phyloP scores from a whole-genome alignment of 1,140 invertebrate species.

The Drosophila rhopaloa region DNA sequence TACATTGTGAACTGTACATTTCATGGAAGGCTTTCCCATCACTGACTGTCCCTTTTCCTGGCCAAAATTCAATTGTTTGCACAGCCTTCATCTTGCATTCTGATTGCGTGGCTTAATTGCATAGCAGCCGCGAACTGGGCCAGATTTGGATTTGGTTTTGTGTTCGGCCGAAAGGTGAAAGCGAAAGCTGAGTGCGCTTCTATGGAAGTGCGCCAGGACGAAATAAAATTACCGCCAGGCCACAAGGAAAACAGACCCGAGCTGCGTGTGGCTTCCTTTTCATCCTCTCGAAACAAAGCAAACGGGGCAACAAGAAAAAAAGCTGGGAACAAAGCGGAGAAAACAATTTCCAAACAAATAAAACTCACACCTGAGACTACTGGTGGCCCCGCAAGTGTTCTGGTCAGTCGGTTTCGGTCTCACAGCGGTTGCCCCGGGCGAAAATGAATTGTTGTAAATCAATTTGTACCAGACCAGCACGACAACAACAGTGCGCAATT shows the following conservation, averaged over 20 bases:
- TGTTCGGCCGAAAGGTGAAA: constrained; percentile 34
- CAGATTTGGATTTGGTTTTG: constrained; percentile 53
- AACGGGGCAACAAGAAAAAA: constrained; percentile 33
- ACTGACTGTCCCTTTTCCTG: constrained; percentile 8
- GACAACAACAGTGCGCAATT: constrained; percentile 70
- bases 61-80: constrained; percentile 67
- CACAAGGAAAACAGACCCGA: constrained; percentile 17
- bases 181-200: constrained; percentile 65
- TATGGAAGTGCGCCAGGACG: constrained; percentile 36
- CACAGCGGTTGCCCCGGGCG: constrained; percentile 51
- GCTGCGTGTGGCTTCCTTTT: constrained; percentile 45
- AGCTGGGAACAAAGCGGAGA: constrained; percentile 41
- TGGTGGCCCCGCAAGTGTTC: constrained; percentile 33
- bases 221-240: constrained; percentile 52
- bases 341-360: constrained; percentile 76
- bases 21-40: constrained; percentile 5
- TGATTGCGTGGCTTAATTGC: constrained; percentile 82
- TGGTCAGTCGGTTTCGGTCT: constrained; percentile 47
- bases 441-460: constrained; percentile 79
- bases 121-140: constrained; percentile 45
- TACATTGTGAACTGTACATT: no score
- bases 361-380: constrained; percentile 71
- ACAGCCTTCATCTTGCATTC: constrained; percentile 80
- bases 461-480: constrained; percentile 64
- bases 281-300: constrained; percentile 25